Evolutionary conservation across 2,797 vertebrate species (phyloP).

Genomic region (Pangasius djambal): DNA sequence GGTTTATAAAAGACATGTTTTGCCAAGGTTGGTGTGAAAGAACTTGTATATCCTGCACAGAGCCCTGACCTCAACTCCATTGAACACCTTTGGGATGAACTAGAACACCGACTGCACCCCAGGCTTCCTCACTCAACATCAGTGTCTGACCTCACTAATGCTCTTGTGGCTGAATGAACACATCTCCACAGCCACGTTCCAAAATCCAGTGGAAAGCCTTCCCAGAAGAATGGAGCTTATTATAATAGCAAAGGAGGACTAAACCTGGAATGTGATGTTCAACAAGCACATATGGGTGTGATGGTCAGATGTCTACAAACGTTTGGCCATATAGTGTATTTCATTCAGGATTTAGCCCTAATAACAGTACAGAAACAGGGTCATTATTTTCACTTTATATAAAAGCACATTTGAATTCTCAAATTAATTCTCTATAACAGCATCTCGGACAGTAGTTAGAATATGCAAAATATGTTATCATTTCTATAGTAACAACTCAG

Average conservation of each 20-base stretch:
- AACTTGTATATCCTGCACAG: neutral
- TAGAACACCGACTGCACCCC: neutral
- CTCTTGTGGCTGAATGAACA: neutral
- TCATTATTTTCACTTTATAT: neutral
- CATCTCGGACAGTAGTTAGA: neutral
- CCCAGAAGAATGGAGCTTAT: too few relatives aligned
- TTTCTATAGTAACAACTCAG: neutral
- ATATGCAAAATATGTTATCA: neutral
- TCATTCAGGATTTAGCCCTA: too few relatives aligned
- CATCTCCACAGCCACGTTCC: neutral
- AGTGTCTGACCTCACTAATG: neutral
- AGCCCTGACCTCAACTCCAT: neutral
- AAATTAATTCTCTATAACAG: neutral
- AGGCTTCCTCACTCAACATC: neutral
- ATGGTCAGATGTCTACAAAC: too few relatives aligned
- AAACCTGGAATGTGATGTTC: too few relatives aligned
- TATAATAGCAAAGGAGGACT: too few relatives aligned
- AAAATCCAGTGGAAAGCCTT: too few relatives aligned
- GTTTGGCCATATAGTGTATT: too few relatives aligned
- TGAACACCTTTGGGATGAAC: neutral
- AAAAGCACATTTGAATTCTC: neutral
- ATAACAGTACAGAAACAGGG: too few relatives aligned
- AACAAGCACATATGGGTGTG: too few relatives aligned
- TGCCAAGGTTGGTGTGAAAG: neutral
- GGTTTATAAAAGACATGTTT: too few relatives aligned